Evolutionary conservation across 2,797 vertebrate species (phyloP).

Genomic region (Antennarius maculatus): DNA sequence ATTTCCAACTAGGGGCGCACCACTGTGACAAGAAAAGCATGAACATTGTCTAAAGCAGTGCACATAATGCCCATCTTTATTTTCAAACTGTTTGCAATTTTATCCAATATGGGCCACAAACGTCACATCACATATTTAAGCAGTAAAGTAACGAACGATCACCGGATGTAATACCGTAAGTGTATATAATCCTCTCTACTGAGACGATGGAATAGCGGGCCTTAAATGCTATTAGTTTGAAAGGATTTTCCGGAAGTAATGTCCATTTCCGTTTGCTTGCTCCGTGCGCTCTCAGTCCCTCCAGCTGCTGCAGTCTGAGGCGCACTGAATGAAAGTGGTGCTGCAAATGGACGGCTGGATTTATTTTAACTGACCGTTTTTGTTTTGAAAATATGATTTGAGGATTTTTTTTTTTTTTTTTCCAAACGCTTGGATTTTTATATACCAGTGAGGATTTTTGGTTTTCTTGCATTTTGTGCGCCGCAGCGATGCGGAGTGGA

Average conservation of each 20-base stretch:
- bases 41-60: background rate
- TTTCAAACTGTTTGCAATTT: no score
- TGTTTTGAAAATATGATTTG: background rate
- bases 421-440: conserved; percentile 5
- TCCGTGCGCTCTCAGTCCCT: conserved; percentile 9
- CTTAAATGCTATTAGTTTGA: conserved; percentile 56
- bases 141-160: background rate
- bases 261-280: fast-evolving
- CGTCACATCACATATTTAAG: background rate
- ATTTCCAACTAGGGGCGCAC: background rate
- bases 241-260: conserved; percentile 20
- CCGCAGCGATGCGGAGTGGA: conserved; percentile 33
- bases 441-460: no score
- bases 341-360: background rate
- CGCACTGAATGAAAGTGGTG: conserved; percentile 28
- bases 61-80: no score
- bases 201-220: fast-evolving
- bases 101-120: background rate
- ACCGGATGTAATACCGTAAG: background rate
- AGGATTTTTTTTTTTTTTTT: background rate
- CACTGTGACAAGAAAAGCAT: background rate
- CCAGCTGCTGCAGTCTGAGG: conserved; percentile 19
- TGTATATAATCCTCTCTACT: no score
- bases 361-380: background rate
- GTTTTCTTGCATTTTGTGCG: background rate